Base-by-base conservation (phyloP, 2,888 invertebrate species). In the Eupeodes latifasciatus region DNA sequence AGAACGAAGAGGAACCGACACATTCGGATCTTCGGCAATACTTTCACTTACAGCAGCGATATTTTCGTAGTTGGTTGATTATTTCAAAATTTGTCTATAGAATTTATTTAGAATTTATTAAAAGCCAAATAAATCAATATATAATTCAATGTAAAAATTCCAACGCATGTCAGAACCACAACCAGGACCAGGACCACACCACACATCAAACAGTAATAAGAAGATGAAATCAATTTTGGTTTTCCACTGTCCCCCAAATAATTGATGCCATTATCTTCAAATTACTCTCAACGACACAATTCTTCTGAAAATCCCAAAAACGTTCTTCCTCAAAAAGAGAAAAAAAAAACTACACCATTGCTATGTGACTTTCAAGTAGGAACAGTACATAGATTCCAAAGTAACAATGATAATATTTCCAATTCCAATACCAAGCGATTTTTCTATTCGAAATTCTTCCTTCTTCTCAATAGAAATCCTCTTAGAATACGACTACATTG, bases 211-310 rank as follows among this genome's bases (percentile, higher is more conserved):
- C 40, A 40, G 47, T 27, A 27, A 47, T 6, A 53, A 16, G 7
- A 5, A 6, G 12, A 59, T 34, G 11, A 59, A 27, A 14, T 59
- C 34, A 7, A 11, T 59, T 66, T 66, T 44, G 27, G 27, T 66
- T 66, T n/a, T 36, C 40, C 40, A 40, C 40, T 9, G 27, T 27
- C 27, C 27, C 11, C 3, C 11, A 34, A 67, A 34, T 67, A 34
- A 67, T 49, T 67, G 40, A 62, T 16, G 34, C 51, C 7, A 67
- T 51, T 67, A 34, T 34, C 51, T 51, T 51, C 47, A 27, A 67
- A 34, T 34, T 67, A 51, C 34, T 49, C 49, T 66, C 34, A 9
- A 49, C 34, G 9, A 51, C 34, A 49, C 19, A 47, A 64, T 47
- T 12, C 12, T 14, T 27, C 5, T 27, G 10, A 10, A 67, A 67